Evolutionary conservation across 2,888 invertebrate genomes (phyloP).

Genomic region (Thumatha senex): DNA sequence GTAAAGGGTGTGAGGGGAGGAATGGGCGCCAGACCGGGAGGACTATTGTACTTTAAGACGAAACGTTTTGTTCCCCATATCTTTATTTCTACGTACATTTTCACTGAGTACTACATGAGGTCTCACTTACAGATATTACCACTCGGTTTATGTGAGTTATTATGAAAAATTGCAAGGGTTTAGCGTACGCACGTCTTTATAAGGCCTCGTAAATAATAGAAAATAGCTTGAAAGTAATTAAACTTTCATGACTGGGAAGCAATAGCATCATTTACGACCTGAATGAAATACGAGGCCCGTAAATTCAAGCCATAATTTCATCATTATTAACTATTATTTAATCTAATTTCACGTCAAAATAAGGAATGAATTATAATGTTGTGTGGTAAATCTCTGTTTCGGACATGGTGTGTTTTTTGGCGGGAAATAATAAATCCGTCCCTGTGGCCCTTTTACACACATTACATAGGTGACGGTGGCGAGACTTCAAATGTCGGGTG

Average conservation of each 20-base stretch:
- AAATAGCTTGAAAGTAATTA: constrained; percentile 13
- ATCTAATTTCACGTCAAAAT: constrained; percentile 26
- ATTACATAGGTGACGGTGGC: constrained; percentile 19
- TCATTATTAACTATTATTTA: constrained; percentile 29
- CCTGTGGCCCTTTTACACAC: constrained; percentile 24
- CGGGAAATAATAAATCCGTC: constrained; percentile 43
- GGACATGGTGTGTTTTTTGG: constrained; percentile 36
- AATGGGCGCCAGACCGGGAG: constrained; percentile 46
- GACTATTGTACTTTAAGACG: constrained; percentile 66
- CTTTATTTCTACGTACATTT: constrained; percentile 46
- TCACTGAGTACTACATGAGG: constrained; percentile 27
- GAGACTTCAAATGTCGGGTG: constrained; percentile 46
- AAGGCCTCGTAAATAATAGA: constrained; percentile 22
- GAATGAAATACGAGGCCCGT: constrained; percentile 23
- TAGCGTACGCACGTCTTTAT: background rate
- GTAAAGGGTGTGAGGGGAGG: constrained; percentile 24
- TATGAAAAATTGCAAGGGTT: constrained; percentile 3
- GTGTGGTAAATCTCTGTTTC: constrained; percentile 39
- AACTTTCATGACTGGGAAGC: constrained; percentile 28
- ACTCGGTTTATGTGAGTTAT: constrained; percentile 20
- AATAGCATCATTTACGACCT: constrained; percentile 27
- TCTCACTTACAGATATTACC: constrained; percentile 59
- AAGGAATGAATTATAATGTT: constrained; percentile 29
- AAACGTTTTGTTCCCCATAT: constrained; percentile 64
- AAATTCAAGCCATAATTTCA: constrained; percentile 31